Conservation (phyloP, 2,113 vertebrate genomes). For the Phylloscopus whistleri region DNA sequence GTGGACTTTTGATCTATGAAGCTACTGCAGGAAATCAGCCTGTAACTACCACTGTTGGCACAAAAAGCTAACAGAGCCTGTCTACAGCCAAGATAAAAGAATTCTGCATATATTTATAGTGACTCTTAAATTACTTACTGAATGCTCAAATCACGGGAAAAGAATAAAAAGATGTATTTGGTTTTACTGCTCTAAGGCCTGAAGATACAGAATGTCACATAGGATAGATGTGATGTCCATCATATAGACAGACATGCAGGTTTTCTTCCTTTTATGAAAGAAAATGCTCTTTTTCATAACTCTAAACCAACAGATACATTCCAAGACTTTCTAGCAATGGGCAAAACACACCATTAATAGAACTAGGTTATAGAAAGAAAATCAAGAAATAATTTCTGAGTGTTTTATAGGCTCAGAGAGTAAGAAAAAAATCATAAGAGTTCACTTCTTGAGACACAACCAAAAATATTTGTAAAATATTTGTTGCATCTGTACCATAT, state of each 20-base stretch:
- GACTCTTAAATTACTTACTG: not conserved
- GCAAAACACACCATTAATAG: not conserved
- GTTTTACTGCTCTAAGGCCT: not conserved
- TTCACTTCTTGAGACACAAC: not conserved
- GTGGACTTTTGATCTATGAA: not conserved
- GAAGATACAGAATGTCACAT: rapidly evolving
- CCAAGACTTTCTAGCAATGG: not conserved
- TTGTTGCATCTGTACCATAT: not conserved
- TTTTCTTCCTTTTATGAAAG: not conserved
- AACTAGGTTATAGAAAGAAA: not conserved
- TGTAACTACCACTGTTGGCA: not conserved
- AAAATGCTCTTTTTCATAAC: not conserved
- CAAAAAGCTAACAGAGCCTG: not conserved
- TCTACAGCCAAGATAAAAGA: not conserved
- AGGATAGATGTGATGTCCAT: not conserved
- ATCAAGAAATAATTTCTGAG: not conserved
- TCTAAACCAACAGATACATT: not conserved
- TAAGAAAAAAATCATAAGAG: not conserved
- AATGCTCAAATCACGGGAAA: not conserved
- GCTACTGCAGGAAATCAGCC: not conserved
- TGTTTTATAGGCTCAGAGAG: not conserved
- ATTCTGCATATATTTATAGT: not conserved
- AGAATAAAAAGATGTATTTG: not conserved
- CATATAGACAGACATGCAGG: not conserved
- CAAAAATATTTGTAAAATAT: not conserved